phyloP scores from a whole-genome alignment of 2,113 vertebrate species.

The Macquaria ambigua region DNA sequence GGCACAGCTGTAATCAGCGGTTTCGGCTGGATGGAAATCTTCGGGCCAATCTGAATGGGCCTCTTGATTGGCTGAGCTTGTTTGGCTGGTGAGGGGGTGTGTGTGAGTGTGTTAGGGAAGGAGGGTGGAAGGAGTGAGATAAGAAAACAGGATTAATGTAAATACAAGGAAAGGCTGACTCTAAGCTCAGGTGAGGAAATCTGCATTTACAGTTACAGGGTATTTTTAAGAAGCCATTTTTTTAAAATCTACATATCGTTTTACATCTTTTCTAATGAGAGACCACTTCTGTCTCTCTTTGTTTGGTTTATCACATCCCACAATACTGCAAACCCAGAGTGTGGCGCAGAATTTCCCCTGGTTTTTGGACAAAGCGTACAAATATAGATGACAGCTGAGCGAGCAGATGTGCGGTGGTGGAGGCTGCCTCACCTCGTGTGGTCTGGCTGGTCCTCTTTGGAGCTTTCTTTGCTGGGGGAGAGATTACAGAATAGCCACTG shows the following conservation, averaged over 20 bases:
- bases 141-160: background rate
- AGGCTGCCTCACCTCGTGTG: slow-evolving; percentile 73
- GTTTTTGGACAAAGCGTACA: background rate
- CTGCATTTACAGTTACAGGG: background rate
- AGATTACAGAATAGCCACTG: slow-evolving; percentile 77
- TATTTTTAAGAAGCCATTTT: background rate
- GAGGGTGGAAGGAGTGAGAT: background rate
- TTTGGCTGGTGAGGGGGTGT: slow-evolving; percentile 78
- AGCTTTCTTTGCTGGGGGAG: slow-evolving; percentile 73
- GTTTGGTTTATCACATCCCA: background rate
- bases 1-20: slow-evolving; percentile 89
- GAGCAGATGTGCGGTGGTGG: slow-evolving; percentile 1
- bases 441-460: slow-evolving; percentile 71
- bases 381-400: slow-evolving; percentile 1
- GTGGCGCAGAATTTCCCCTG: background rate
- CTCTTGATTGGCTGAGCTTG: slow-evolving; percentile 81
- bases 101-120: background rate
- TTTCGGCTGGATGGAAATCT: slow-evolving; percentile 92
- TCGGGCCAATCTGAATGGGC: slow-evolving; percentile 84
- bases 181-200: background rate
- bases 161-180: background rate
- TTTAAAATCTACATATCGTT: background rate
- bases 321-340: slow-evolving; percentile 1
- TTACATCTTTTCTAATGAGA: background rate
- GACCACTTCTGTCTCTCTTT: background rate